Percentiles rank a stretch among this genome's conserved stretches.
phyloP scores from a whole-genome alignment of 1,140 invertebrate species.

The Psilanteris sp. region DNA sequence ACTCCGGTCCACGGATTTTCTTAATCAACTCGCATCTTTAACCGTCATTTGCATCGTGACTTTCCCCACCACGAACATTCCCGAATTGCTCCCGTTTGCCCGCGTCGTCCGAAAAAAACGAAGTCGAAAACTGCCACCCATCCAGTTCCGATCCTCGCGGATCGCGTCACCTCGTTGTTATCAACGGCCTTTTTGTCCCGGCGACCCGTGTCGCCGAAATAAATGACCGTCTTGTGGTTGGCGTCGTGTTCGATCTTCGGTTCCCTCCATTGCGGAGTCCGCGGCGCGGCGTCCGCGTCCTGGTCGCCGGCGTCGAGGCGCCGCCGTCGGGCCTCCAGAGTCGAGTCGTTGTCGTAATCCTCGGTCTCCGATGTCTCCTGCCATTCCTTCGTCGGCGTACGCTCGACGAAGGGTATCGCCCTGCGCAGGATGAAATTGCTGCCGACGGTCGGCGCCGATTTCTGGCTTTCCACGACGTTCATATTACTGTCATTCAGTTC shows the following conservation, averaged over 20 bases:
- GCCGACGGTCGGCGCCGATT: constrained; percentile 70
- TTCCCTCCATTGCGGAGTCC: constrained; percentile 55
- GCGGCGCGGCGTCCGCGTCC: constrained; percentile 2
- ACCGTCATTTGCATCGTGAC: too few species aligned
- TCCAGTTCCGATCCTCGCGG: too few species aligned
- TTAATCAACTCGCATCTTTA: too few species aligned
- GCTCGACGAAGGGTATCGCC: constrained; percentile 80
- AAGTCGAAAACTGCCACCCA: constrained; percentile 9
- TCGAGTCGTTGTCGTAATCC: constrained; percentile 75
- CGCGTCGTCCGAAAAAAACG: background rate
- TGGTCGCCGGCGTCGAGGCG: constrained; percentile 64
- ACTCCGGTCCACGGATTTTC: too few species aligned
- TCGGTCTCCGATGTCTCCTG: constrained; percentile 81
- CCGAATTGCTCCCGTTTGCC: too few species aligned
- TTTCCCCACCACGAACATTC: too few species aligned
- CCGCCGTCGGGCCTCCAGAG: constrained; percentile 68
- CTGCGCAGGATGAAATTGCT: constrained; percentile 82
- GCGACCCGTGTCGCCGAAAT: constrained; percentile 84
- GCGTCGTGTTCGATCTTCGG: constrained; percentile 75
- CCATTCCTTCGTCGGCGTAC: constrained; percentile 79
- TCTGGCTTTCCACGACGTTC: constrained; percentile 55
- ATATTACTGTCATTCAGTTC: constrained; percentile 74
- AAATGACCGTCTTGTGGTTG: constrained; percentile 85
- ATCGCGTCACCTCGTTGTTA: constrained; percentile 7
- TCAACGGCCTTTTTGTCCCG: constrained; percentile 72